Evolutionary conservation across 2,888 invertebrate genomes (phyloP), one percentile per base, ranked within the genome.

Genomic region (Trileptium ribeirensis): DNA sequence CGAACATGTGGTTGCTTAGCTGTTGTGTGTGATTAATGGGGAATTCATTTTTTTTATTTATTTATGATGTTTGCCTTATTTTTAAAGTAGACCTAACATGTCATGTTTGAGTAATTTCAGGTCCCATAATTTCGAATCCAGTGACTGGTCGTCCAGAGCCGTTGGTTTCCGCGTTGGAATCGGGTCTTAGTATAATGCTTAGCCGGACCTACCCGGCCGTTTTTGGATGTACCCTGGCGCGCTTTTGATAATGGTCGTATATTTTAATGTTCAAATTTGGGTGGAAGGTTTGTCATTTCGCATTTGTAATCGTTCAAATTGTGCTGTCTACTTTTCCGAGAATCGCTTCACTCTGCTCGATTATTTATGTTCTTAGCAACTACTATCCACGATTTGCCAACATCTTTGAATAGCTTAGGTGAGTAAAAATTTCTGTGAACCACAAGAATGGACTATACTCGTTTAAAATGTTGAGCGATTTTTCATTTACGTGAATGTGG

Each of bases 371-470:
- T 67, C 92, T 93, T 89, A 93, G 93, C 85, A 90, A 91, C 84
- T 91, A 92, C 80, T 94, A 93, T 88, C 91, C 93, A 85, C 91
- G 91, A 87, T 89, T 94, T 82, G 93, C 94, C 2, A 92, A 92
- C 37, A 91, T 90, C 86, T 91, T 94, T 24, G 94, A 93, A 3
- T 92, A 93, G 88, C 92, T 92, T 91, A 92, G 92, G 92, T 90
- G 89, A 90, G 90, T 83, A 31, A 64, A 67, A 39, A 79, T 84
- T 33, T 40, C 79, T 70, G 36, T 51, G 81, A 24, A 8, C 33
- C 51, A 38, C n/a, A n/a, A n/a, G n/a, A n/a, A n/a, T n/a, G n/a
- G n/a, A n/a, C n/a, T n/a, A n/a, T n/a, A n/a, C n/a, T n/a, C n/a
- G n/a, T n/a, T n/a, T n/a, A n/a, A n/a, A n/a, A n/a, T n/a, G n/a